phyloP scores from a whole-genome alignment of 2,888 invertebrate genomes.

The Lathronympha strigana region DNA sequence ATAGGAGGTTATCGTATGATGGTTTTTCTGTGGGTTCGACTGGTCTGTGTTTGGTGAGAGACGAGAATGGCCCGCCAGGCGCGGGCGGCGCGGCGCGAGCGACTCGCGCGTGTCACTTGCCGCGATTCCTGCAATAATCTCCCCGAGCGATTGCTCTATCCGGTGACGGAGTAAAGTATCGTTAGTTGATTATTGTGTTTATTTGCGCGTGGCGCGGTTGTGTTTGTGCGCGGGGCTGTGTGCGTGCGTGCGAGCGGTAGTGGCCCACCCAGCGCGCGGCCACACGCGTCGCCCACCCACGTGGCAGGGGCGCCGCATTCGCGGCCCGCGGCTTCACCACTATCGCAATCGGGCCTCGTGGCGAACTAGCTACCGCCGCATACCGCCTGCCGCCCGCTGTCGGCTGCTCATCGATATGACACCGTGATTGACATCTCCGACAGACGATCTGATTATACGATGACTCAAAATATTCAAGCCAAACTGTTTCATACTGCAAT shows the following conservation, averaged over 20 bases:
- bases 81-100: constrained; percentile 43
- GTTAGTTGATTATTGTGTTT: constrained; percentile 83
- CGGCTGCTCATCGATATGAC: constrained; percentile 51
- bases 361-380: constrained; percentile 41
- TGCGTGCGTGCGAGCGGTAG: constrained; percentile 72
- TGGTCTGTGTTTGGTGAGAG: neutral
- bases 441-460: constrained; percentile 53
- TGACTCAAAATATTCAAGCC: constrained; percentile 46
- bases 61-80: neutral
- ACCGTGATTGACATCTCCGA: constrained; percentile 36
- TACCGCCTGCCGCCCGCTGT: constrained; percentile 45
- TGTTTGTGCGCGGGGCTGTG: constrained; percentile 69
- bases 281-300: constrained; percentile 83
- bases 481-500: neutral
- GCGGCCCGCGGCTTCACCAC: constrained; percentile 63
- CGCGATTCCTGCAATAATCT: constrained; percentile 72
- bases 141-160: constrained; percentile 78
- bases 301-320: constrained; percentile 73
- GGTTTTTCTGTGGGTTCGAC: neutral
- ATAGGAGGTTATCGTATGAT: neutral
- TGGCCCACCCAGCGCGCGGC: constrained; percentile 82
- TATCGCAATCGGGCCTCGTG: constrained; percentile 44
- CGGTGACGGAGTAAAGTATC: constrained; percentile 82
- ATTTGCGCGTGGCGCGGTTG: constrained; percentile 75
- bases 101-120: constrained; percentile 69